phyloP scores from a whole-genome alignment of 2,113 vertebrate species.

The Tichodroma muraria region DNA sequence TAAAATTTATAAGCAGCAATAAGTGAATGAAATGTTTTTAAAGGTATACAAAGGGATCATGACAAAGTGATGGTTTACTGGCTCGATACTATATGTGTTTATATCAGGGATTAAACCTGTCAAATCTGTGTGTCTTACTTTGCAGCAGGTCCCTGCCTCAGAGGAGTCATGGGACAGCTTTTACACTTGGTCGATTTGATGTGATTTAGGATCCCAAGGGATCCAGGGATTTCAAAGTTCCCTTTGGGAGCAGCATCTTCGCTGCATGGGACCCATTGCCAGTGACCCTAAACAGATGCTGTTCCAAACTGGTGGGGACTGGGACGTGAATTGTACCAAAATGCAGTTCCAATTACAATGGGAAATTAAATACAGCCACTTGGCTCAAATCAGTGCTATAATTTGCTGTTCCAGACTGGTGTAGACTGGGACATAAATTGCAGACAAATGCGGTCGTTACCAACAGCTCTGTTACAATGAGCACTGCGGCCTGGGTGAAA shows the following conservation, averaged over 20 bases:
- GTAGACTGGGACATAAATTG: background rate
- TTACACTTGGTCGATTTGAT: accelerated
- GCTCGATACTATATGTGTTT: background rate
- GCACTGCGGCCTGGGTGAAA: background rate
- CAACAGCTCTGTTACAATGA: background rate
- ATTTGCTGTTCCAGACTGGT: background rate
- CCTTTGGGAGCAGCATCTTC: background rate
- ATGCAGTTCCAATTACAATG: background rate
- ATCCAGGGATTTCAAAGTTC: background rate
- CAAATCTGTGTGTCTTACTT: background rate
- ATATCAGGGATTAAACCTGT: background rate
- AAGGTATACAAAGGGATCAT: background rate
- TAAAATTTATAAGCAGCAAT: background rate
- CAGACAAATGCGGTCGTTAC: background rate
- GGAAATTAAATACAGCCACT: background rate
- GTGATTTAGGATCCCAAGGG: background rate
- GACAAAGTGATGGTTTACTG: background rate
- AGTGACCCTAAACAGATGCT: background rate
- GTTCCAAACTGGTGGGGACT: background rate
- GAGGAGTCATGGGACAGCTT: background rate
- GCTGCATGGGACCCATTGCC: accelerated
- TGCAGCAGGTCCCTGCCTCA: background rate
- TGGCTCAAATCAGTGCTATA: background rate
- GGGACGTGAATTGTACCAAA: background rate
- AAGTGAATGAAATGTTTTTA: background rate